These are phyloP conservation scores for Trichechus manatus DNA, from an alignment of 2,113 vertebrate genomes.

Conservation along the genomic window DNA sequence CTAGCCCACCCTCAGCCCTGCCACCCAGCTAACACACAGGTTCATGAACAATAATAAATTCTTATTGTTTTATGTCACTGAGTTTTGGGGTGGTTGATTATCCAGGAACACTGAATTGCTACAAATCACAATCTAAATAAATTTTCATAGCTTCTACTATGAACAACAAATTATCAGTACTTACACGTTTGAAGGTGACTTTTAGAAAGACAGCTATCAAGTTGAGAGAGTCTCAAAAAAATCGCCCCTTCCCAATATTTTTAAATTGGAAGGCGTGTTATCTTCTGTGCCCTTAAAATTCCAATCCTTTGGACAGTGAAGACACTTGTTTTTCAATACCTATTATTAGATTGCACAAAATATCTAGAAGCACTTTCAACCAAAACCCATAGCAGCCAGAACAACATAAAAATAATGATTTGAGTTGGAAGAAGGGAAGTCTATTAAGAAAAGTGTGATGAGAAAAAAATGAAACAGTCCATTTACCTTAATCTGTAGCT, in stretches of 20 bases:
- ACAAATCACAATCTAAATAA: background rate
- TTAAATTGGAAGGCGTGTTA: rapidly evolving
- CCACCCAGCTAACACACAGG: too few species aligned
- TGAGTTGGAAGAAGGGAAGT: background rate
- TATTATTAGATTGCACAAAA: background rate
- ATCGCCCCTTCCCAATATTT: background rate
- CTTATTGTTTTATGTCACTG: background rate
- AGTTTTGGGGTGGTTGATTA: background rate
- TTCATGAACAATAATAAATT: background rate
- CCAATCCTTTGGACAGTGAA: background rate
- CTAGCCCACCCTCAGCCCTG: background rate
- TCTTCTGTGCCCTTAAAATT: background rate
- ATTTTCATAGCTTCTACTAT: background rate
- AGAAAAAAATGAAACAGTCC: background rate
- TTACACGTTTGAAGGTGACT: rapidly evolving
- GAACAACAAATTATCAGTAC: background rate
- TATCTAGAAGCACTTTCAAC: background rate
- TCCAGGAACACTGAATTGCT: background rate
- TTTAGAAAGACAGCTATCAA: background rate
- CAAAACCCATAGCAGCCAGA: background rate
- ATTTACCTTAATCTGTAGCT: background rate
- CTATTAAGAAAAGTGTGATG: rapidly evolving
- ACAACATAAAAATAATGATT: background rate
- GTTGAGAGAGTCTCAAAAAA: background rate
- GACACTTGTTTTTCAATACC: background rate